Conservation (phyloP, 2,888 invertebrate species). For the Embidobia sp. region DNA sequence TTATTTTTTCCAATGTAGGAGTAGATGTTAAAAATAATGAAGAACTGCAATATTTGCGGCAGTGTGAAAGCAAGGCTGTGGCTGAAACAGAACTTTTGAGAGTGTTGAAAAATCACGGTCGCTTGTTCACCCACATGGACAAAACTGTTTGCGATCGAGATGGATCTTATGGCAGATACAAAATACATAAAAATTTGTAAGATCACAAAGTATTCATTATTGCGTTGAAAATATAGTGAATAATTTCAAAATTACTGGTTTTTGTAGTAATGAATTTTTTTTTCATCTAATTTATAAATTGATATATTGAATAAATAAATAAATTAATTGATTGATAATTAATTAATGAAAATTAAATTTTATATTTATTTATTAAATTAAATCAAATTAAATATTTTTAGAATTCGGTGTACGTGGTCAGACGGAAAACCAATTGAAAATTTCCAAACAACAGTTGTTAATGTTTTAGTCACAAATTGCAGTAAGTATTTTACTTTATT, state of each 20-base stretch:
- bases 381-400: conserved; percentile 76
- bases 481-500: conserved; percentile 82
- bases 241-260: too few species aligned
- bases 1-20: too few species aligned
- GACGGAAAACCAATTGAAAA: conserved; percentile 84
- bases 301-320: too few species aligned
- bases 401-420: conserved; percentile 85
- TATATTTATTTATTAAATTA: background rate
- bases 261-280: too few species aligned
- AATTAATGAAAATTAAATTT: background rate
- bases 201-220: too few species aligned
- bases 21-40: conserved; percentile 70
- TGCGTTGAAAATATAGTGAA: too few species aligned
- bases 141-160: conserved; percentile 85
- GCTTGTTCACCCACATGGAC: conserved; percentile 83
- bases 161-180: conserved; percentile 85
- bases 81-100: conserved; percentile 83
- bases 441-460: conserved; percentile 81
- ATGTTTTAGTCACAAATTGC: conserved; percentile 82
- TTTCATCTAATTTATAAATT: too few species aligned
- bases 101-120: conserved; percentile 85
- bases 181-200: conserved; percentile 84
- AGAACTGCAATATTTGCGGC: conserved; percentile 85
- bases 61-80: conserved; percentile 86
- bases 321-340: background rate